Conservation (phyloP, 2,113 vertebrate species). For the Pteruthius melanotis region DNA sequence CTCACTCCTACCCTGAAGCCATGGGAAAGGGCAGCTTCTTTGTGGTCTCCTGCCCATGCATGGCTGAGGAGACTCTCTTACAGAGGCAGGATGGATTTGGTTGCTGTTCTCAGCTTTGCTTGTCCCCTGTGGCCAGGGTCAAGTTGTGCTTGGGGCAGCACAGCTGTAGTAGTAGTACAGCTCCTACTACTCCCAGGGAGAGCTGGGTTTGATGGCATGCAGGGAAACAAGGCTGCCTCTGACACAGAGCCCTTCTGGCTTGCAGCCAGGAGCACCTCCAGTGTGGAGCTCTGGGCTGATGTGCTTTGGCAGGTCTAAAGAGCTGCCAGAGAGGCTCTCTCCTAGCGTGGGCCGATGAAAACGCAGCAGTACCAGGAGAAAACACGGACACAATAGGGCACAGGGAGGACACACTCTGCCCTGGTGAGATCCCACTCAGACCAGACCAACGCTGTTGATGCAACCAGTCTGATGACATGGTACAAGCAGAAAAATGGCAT, state of each 20-base stretch:
- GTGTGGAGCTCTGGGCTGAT: background rate
- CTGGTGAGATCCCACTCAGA: background rate
- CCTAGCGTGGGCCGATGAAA: background rate
- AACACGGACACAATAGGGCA: accelerated
- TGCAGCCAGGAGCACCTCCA: background rate
- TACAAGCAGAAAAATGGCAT: background rate
- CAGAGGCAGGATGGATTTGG: background rate
- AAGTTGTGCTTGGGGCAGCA: background rate
- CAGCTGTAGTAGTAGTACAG: too few species aligned
- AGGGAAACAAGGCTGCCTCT: background rate
- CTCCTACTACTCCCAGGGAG: background rate
- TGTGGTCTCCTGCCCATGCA: background rate
- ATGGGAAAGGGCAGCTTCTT: background rate
- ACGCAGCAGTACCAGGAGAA: background rate
- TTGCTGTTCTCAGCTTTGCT: background rate
- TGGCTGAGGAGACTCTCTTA: background rate
- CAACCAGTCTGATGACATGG: background rate
- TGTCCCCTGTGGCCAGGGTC: background rate
- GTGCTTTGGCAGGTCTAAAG: background rate
- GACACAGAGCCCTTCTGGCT: background rate
- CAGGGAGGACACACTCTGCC: background rate
- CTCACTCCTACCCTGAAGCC: background rate
- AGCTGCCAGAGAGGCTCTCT: background rate
- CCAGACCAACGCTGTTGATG: background rate
- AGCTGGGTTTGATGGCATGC: background rate